Base-by-base conservation (phyloP, 2,888 invertebrate species). In the Coremacera marginata region DNA sequence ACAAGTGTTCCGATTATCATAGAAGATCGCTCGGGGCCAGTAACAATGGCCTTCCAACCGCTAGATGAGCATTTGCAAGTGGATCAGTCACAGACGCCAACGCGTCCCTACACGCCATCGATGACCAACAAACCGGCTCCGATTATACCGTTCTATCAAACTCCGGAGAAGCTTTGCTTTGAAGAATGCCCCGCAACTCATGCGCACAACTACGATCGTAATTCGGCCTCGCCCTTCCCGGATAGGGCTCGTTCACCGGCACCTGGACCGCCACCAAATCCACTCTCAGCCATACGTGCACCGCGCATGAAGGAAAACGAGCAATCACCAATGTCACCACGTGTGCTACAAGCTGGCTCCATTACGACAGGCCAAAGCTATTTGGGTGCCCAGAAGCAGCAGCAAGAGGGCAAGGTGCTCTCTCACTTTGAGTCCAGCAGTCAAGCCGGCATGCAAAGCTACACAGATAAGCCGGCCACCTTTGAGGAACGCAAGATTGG, bases 71-170 rank as follows among this genome's bases (percentile, higher is more conserved):
- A 92, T 81, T 83, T 89, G 84, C 84, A 84, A 19, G 84, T 84
- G 62, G 89, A 89, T 67, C 87, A 89, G 55, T 86, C 88, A 25
- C 84, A 84, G 77, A 84, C 86, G 25, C 90, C 86, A 1, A 90
- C 94, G 76, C 91, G 94, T 5, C 90, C 91, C 77, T 94, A 94
- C 25, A 94, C 95, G 0, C 93, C 94, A 84, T 93, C 93, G 84
- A 89, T 92, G 89, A 93, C 93, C 77, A 94, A 94, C 85, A 89
- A 88, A 79, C 94, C 95, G 34, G 94, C 94, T 1, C 93, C 95
- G 14, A 91, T 93, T 70, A 92, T 96, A 82, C 95, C 95, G 9
- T 93, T 92, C 83, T 96, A 96, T 86, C 95, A 96, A 89, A 89
- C 88, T 19, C 79, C 86, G 14, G 93, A 93, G 88, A 94, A 94